phyloP scores from a whole-genome alignment of 2,113 vertebrate genomes.

The Plestiodon gilberti region DNA sequence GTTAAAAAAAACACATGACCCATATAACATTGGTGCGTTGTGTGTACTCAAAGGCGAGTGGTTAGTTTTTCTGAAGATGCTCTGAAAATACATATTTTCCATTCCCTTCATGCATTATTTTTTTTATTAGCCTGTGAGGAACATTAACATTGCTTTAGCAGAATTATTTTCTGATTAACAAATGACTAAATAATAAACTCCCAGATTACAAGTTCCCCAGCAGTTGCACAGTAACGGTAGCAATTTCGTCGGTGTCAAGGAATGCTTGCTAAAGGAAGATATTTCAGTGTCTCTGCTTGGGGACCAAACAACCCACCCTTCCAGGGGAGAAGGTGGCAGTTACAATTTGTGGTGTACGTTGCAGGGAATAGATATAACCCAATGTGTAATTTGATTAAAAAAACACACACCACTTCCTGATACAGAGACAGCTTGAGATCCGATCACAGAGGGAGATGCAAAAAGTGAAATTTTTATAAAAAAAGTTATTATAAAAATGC shows the following conservation, averaged over 20 bases:
- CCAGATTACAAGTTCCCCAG: neutral
- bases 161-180: neutral
- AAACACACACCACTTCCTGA: no score
- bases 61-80: conserved; percentile 39
- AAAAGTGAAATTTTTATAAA: neutral
- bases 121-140: conserved; percentile 13
- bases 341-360: neutral
- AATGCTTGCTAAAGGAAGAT: neutral
- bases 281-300: neutral
- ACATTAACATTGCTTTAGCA: neutral
- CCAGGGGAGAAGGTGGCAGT: neutral
- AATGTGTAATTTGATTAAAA: no score
- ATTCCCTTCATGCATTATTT: fast-evolving
- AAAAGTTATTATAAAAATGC: no score
- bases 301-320: neutral
- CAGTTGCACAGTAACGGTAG: neutral
- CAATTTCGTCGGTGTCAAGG: neutral
- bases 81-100: conserved; percentile 26
- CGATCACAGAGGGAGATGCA: neutral
- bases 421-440: no score
- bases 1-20: conserved; percentile 32
- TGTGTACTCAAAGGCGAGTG: conserved; percentile 28
- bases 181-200: neutral
- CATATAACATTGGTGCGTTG: conserved; percentile 14
- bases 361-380: neutral